A percentile compares a stretch with the other conserved stretches of the same genome.
Evolutionary conservation across 2,888 invertebrate genomes (phyloP).

Genomic region (Panzeria rudis): DNA sequence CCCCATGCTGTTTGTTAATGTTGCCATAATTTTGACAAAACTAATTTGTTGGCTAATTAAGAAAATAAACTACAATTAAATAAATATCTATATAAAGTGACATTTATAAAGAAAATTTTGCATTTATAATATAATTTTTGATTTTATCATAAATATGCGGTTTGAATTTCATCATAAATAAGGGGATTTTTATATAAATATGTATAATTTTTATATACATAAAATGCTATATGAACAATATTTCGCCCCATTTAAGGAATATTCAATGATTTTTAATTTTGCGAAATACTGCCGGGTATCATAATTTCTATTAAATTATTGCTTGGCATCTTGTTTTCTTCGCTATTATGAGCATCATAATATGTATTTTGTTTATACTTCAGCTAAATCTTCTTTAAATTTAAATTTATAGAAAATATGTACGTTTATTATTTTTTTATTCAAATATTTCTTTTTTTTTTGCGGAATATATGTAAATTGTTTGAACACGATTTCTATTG

Average conservation of each 20-base stretch:
- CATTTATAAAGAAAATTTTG: not conserved
- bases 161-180: not conserved
- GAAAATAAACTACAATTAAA: not conserved
- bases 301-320: too few relatives aligned
- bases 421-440: not conserved
- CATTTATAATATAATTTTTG: too few relatives aligned
- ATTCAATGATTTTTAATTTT: not conserved
- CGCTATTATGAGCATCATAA: not conserved
- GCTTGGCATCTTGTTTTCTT: not conserved
- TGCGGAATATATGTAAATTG: not conserved
- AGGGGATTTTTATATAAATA: not conserved
- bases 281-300: not conserved
- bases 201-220: not conserved
- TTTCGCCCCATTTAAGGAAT: not conserved
- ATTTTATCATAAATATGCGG: too few relatives aligned
- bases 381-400: not conserved
- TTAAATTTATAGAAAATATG: not conserved
- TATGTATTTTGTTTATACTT: not conserved
- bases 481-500: constrained; percentile 1
- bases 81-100: not conserved
- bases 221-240: not conserved
- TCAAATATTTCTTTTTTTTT: not conserved
- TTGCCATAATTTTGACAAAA: not conserved
- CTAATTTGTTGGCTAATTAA: not conserved
- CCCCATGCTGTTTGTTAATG: not conserved